A percentile compares a stretch with the other conserved stretches of the same genome.
Conservation (phyloP, 1,140 invertebrate species). For the Sesamia nonagrioides region DNA sequence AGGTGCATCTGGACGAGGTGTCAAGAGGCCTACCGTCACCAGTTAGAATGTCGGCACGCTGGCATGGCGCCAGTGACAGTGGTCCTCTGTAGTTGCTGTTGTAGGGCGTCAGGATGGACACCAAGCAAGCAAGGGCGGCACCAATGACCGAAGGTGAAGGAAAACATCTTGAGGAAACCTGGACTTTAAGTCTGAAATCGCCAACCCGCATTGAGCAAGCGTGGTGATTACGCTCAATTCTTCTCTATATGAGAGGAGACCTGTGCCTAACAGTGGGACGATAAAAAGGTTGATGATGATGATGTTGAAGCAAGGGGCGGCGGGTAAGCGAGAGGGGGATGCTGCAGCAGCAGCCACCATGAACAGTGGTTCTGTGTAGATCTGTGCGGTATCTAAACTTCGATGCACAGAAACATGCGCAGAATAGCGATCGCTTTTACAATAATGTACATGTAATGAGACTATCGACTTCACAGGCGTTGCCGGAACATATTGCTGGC, state of each 20-base stretch:
- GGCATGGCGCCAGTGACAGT: constrained; percentile 76
- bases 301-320: too few species aligned
- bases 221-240: too few species aligned
- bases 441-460: constrained; percentile 56
- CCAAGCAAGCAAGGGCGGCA: constrained; percentile 58
- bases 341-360: constrained; percentile 82
- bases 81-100: constrained; percentile 75
- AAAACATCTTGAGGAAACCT: too few species aligned
- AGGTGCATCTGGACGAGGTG: too few species aligned
- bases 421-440: constrained; percentile 63
- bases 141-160: too few species aligned
- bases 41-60: constrained; percentile 74
- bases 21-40: constrained; percentile 76
- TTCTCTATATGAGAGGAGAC: too few species aligned
- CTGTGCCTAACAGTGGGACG: too few species aligned
- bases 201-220: too few species aligned
- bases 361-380: constrained; percentile 77
- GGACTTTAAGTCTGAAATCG: too few species aligned
- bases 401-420: constrained; percentile 66
- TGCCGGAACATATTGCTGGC: constrained; percentile 61
- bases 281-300: too few species aligned
- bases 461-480: constrained; percentile 52
- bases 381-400: constrained; percentile 76
- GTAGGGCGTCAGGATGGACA: constrained; percentile 54
- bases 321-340: constrained; percentile 39